These are phyloP conservation scores for Chondrilla cf. caribensis DNA, from an alignment of 37 sponge, comb jelly and placozoan genomes.

Conservation along the genomic window DNA sequence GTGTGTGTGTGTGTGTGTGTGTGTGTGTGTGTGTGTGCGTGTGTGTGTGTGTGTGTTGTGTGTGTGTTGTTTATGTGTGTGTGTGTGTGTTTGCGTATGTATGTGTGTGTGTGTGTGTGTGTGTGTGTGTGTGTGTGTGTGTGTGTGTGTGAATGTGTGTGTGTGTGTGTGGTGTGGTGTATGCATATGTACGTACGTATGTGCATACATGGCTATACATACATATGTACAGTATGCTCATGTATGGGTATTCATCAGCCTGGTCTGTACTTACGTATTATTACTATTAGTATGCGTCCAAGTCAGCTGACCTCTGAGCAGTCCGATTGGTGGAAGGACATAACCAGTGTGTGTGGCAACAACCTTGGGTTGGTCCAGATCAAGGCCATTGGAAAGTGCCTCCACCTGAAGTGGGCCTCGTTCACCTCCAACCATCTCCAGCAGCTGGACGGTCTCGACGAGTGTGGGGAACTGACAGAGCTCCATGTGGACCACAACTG, in stretches of 20 bases:
- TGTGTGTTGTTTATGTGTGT: not conserved
- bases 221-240: no score
- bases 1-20: not conserved
- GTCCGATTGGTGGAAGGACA: conserved; percentile 53
- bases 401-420: conserved; percentile 84
- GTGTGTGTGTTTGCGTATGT: not conserved
- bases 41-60: no score
- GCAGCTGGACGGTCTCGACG: conserved; percentile 41
- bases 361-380: conserved; percentile 55
- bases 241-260: no score
- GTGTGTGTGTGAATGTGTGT: no score
- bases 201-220: no score
- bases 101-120: not conserved
- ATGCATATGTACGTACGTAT: no score
- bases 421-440: conserved; percentile 67
- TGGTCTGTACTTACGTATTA: no score
- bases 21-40: conserved; percentile 13
- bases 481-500: conserved; percentile 81
- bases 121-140: no score
- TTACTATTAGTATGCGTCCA: conserved; percentile 9
- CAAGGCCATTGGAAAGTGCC: conserved; percentile 58
- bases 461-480: conserved; percentile 73
- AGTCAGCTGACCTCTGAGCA: conserved; percentile 24
- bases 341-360: conserved; percentile 64
- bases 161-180: no score